A percentile compares a stretch with the other conserved stretches of the same genome.
phyloP scores from a whole-genome alignment of 53 echinoderm and acorn worm species.

The Glandiceps talaboti region DNA sequence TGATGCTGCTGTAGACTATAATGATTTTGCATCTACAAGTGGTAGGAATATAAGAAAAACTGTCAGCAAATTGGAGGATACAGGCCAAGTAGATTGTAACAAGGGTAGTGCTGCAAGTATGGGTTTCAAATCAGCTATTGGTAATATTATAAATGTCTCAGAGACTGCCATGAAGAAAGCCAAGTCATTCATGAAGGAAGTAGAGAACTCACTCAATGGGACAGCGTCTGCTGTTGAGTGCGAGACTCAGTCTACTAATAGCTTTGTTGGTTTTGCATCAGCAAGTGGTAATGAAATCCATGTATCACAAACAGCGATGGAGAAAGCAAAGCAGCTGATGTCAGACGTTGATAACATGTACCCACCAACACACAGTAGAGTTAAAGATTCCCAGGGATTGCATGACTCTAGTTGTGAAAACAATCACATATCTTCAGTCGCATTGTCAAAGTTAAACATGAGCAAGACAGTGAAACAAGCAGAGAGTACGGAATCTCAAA shows the following conservation, averaged over 20 bases:
- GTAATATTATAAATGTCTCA: neutral
- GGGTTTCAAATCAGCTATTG: neutral
- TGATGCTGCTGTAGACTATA: neutral
- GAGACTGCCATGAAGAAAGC: neutral
- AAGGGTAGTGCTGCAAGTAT: neutral
- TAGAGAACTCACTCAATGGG: neutral
- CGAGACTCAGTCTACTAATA: neutral
- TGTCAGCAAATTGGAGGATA: neutral
- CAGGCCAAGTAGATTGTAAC: neutral
- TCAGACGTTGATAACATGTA: constrained; percentile 8
- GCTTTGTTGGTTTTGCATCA: constrained; percentile 12
- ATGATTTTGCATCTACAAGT: neutral
- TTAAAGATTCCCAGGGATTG: neutral
- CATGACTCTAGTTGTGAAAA: neutral
- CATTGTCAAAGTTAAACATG: no score
- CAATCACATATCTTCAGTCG: no score
- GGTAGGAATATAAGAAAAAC: neutral
- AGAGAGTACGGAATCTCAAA: no score
- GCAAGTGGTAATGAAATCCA: constrained; percentile 39
- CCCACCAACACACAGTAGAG: no score
- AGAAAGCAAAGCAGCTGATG: constrained; percentile 27
- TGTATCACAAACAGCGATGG: constrained; percentile 33
- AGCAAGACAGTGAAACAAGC: no score
- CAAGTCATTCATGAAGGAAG: neutral
- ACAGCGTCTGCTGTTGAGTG: neutral